Evolutionary conservation across 2,888 invertebrate species (phyloP), one percentile per base, ranked within the genome.

Genomic region (Noctua pronuba): DNA sequence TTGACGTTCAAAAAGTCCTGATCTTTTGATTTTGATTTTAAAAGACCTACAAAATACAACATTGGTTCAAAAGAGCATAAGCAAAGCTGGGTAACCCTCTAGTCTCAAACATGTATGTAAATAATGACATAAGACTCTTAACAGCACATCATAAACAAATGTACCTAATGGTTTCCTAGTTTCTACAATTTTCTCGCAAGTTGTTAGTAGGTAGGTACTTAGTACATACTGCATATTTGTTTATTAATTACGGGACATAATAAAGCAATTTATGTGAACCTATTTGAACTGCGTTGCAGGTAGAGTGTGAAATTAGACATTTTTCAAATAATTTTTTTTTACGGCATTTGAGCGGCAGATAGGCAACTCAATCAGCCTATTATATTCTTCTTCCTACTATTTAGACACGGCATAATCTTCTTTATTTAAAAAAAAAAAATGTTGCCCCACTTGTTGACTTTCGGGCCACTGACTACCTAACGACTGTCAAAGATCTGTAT

Each of bases 221-320:
- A 28, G 55, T 44, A 79, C 24, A 1, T 31, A 75, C 24, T 35
- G 55, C 31, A 71, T 86, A 82, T 75, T 86, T 84, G 60, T 72
- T 78, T 78, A 75, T 70, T 68, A 60, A 75, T 78, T 62, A 73
- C 35, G 41, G 35, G 62, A 86, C 83, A 78, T 82, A 75, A 44
- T 71, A 73, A 60, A 28, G 70, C 75, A 49, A 78, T 86, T 70
- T 75, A 77, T 60, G 66, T 58, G 74, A 67, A 65, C 11, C 21
- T 85, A 70, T 75, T 75, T 75, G 64, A 46, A 41, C 52, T 73
- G n/a, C 46, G 82, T 71, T 67, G 60, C 24, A 41, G 41, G 41
- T 2, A 41, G 11, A 41, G 13, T 41, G 41, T 41, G 11, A 41
- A 41, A 41, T 2, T 41, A 41, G 41, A 11, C 41, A 41, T 41